Base-by-base conservation (phyloP, 2,888 invertebrate species). In the Molanna angustata region DNA sequence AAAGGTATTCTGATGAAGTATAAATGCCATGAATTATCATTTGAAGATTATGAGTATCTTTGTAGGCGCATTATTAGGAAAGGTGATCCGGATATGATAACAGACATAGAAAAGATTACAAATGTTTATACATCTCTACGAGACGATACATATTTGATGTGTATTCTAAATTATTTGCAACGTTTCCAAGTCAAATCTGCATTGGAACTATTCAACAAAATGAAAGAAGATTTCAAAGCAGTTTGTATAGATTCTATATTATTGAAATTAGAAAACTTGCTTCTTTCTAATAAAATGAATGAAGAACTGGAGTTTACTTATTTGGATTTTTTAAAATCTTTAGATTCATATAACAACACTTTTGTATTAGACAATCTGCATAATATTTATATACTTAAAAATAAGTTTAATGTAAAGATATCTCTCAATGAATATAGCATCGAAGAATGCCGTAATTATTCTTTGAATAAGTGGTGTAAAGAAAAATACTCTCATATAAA, bases 201-300 rank as follows among this genome's bases (percentile, higher is more conserved):
- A 7, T 17, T 57, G 14, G 32, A 53, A 22, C 31, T 57, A 9
- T 59, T 44, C 35, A 50, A 51, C n/a, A 32, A 40, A 35, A 42
- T 55, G 49, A 31, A 52, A 7, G 49, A 49, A 11, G 32, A 7
- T 42, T 49, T 55, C 31, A 50, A 57, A 49, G 35, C 40, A 9
- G 31, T 49, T 22, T 57, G 55, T 17, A 17, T 47, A 9, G 40
- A 53, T 13, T 22, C 43, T n/a, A 17, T 59, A 4, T n/a, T 54
- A 6, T 27, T 57, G 13, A 75, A 76, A 65, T 74, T 69, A 64
- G 77, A 76, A 61, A 71, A 73, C 62, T 66, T 74, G 35, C 66
- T 75, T 49, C 67, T 61, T 49, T 63, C 67, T 45, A 60, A 59
- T 44, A 18, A 39, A 9, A 60, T 57, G 16, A 63, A 57, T 52